Base-by-base conservation (phyloP, 2,888 invertebrate genomes). In the Oligia fasciuncula region DNA sequence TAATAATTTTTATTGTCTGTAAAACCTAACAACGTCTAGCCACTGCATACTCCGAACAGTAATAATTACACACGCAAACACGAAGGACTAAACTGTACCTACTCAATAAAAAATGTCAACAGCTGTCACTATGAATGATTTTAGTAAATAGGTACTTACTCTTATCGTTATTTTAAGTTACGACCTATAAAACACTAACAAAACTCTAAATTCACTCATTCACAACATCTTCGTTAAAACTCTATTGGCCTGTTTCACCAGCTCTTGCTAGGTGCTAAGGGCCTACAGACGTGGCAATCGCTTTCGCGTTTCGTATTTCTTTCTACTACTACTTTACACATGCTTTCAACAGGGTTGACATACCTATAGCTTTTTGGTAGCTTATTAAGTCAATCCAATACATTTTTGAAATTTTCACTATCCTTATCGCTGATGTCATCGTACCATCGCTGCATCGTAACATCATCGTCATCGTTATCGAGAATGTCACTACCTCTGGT, bases 91-190 rank as follows among this genome's bases (percentile, higher is more conserved):
- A 62, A 60, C 69, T n/a, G 60, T 69, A 84, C 40, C 65, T 73
- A 76, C 66, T 66, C 51, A 80, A 77, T 68, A 77, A 74, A 83
- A 54, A 80, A 84, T 72, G 74, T 80, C 84, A 80, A 80, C 77
- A 69, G 72, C 68, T 67, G 40, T 66, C 81, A 77, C 73, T 66
- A 68, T 6, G 13, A 73, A 73, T 69, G 66, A 63, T 69, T 84
- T 77, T 68, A 72, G 81, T 84, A 49, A 13, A 77, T n/a, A n/a
- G n/a, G n/a, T 77, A 76, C 51, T 62, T 54, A 62, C 35, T 62
- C 71, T 46, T 65, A 68, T 46, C 62, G 72, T 79, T 76, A 79
- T 65, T 51, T n/a, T 57, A 43, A 72, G 35, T 74, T 68, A 71
- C 11, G 23, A 72, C 66, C 70, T 84, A 57, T 29, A 78, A 76